These are phyloP conservation scores for Saccopteryx leptura DNA, from an alignment of 2,113 vertebrate genomes.

Conservation along the genomic window DNA sequence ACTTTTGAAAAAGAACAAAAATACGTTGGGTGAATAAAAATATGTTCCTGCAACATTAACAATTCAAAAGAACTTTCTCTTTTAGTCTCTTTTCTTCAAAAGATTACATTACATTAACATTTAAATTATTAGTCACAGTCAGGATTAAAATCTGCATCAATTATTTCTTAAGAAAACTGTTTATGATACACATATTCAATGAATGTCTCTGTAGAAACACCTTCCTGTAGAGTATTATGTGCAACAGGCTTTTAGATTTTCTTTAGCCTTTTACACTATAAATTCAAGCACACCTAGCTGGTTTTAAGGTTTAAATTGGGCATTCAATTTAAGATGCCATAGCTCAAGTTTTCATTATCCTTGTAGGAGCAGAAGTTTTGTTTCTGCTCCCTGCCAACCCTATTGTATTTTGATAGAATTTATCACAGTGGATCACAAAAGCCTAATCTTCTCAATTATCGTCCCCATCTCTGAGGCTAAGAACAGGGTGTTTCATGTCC, in stretches of 20 bases:
- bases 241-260: background rate
- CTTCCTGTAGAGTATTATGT: background rate
- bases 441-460: background rate
- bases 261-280: background rate
- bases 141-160: background rate
- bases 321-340: background rate
- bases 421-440: conserved; percentile 23
- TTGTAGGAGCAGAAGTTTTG: background rate
- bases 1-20: background rate
- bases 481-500: background rate
- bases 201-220: background rate
- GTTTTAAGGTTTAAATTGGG: background rate
- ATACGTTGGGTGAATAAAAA: background rate
- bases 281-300: background rate
- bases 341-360: background rate
- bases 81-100: background rate
- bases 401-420: background rate
- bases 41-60: background rate
- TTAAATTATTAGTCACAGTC: background rate
- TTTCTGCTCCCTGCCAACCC: background rate
- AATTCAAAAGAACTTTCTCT: background rate
- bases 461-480: background rate
- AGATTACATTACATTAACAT: background rate
- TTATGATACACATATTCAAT: background rate
- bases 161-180: conserved; percentile 5